Conservation (phyloP, 2,888 invertebrate species). For the Mactromeris polynyma region DNA sequence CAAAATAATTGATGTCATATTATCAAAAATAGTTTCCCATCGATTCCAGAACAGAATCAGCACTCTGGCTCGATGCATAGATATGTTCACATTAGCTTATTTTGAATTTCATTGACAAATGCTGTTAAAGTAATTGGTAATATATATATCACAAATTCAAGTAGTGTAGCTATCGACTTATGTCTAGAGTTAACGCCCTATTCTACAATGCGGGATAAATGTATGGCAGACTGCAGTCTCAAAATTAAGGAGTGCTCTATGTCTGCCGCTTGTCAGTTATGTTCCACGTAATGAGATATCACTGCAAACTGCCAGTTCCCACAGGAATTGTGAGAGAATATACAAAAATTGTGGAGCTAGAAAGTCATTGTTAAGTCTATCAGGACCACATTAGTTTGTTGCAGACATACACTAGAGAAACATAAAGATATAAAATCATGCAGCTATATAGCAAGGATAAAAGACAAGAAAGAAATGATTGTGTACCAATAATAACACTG, state of each 20-base stretch:
- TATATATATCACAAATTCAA: not conserved
- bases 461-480: no score
- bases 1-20: no score
- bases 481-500: no score
- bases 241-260: not conserved
- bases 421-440: not conserved
- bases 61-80: no score
- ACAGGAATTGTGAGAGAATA: not conserved
- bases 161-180: not conserved
- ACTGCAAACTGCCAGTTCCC: conserved; percentile 7
- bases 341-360: not conserved
- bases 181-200: not conserved
- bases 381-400: not conserved
- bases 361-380: not conserved
- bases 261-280: not conserved
- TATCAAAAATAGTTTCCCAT: no score
- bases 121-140: not conserved
- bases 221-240: not conserved
- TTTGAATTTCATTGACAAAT: not conserved
- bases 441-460: not conserved
- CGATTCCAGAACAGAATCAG: no score
- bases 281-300: conserved; percentile 1
- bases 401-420: not conserved
- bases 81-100: no score
- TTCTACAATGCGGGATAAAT: not conserved